Evolutionary conservation across 2,888 invertebrate genomes (phyloP).

Genomic region (Caenorhabditis japonica): DNA sequence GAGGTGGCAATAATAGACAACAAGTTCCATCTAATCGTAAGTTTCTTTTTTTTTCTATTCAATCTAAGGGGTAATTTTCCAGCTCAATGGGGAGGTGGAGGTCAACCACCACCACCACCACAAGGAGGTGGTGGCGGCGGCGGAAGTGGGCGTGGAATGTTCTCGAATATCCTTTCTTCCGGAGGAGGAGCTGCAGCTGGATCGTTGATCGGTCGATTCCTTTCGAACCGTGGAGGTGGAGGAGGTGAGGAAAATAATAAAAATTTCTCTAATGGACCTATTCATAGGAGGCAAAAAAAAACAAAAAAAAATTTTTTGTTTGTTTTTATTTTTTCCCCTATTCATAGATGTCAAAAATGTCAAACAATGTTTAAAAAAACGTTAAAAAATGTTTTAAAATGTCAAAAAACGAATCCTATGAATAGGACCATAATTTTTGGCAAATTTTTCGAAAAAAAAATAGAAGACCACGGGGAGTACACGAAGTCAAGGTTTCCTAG

Average conservation of each 20-base stretch:
- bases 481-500: too few relatives aligned
- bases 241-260: constrained; percentile 11
- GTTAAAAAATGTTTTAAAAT: too few relatives aligned
- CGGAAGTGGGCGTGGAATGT: constrained; percentile 23
- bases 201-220: constrained; percentile 55
- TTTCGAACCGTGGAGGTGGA: constrained; percentile 47
- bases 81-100: constrained; percentile 35
- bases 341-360: too few relatives aligned
- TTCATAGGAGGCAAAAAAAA: background rate
- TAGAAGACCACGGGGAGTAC: too few relatives aligned
- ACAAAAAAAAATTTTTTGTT: too few relatives aligned
- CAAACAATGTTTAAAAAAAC: too few relatives aligned
- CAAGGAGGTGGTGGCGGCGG: constrained; percentile 27
- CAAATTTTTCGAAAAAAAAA: too few relatives aligned
- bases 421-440: too few relatives aligned
- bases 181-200: constrained; percentile 62
- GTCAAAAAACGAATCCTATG: too few relatives aligned
- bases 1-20: constrained; percentile 58
- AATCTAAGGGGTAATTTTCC: background rate
- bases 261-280: background rate
- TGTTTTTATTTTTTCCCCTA: too few relatives aligned
- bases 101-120: constrained; percentile 34
- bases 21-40: constrained; percentile 48
- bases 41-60: background rate
- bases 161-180: constrained; percentile 50